Evolutionary conservation across 2,113 vertebrate species (phyloP).

Genomic region (Anoplopoma fimbria): DNA sequence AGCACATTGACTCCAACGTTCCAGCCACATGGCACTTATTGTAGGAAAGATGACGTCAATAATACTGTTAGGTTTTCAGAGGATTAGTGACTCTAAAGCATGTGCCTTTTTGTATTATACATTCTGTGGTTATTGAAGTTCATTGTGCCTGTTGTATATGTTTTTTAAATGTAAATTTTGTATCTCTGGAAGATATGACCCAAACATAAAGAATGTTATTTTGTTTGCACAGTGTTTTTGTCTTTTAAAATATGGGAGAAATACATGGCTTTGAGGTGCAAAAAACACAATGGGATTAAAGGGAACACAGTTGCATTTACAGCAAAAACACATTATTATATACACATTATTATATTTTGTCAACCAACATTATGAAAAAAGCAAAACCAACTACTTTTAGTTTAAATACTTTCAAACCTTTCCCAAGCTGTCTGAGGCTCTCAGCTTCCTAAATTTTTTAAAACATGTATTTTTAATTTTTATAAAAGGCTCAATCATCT

Average conservation of each 20-base stretch:
- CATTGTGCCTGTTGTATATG: constrained; percentile 30
- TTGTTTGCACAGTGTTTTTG: constrained; percentile 39
- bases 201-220: constrained; percentile 47
- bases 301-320: background rate
- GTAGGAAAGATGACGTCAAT: constrained; percentile 33
- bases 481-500: no score
- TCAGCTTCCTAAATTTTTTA: background rate
- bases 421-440: no score
- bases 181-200: constrained; percentile 66
- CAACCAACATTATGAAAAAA: background rate
- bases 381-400: no score
- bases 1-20: constrained; percentile 40
- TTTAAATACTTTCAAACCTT: no score
- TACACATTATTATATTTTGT: background rate
- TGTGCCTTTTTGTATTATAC: constrained; percentile 55
- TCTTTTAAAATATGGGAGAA: background rate
- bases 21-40: constrained; percentile 50
- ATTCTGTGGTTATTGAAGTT: constrained; percentile 8
- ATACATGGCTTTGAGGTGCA: background rate
- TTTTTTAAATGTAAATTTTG: constrained; percentile 62
- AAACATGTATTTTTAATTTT: background rate
- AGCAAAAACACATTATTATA: background rate
- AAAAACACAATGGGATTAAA: background rate
- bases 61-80: constrained; percentile 28
- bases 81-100: constrained; percentile 29